Conservation (phyloP, 1,140 invertebrate species). For the Drosophila fuyamai region DNA sequence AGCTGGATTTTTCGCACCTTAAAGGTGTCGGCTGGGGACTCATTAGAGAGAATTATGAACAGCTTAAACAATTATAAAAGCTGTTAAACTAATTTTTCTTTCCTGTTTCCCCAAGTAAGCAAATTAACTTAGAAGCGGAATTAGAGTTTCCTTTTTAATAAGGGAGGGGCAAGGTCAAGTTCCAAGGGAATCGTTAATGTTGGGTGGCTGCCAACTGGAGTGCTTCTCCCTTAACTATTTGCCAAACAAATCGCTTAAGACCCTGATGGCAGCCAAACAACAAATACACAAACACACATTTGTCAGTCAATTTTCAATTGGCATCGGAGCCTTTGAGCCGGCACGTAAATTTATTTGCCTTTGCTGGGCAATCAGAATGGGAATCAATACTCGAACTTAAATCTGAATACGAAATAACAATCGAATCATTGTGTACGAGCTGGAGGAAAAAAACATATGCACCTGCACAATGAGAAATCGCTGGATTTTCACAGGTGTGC, state of each 20-base stretch:
- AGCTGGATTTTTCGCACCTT: background rate
- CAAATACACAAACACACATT: conserved; percentile 55
- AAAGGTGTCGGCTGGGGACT: conserved; percentile 23
- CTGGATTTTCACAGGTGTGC: conserved; percentile 34
- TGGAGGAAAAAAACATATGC: conserved; percentile 26
- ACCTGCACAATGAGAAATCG: conserved; percentile 59
- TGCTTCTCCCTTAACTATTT: conserved; percentile 15
- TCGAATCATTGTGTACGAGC: conserved; percentile 45
- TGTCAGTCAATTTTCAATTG: conserved; percentile 76
- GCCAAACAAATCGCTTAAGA: conserved; percentile 39
- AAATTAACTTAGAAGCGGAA: conserved; percentile 13
- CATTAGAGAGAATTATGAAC: conserved; percentile 63
- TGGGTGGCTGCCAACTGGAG: conserved; percentile 13
- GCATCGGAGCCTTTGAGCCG: conserved; percentile 71
- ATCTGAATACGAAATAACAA: conserved; percentile 50
- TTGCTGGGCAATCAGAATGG: conserved; percentile 52
- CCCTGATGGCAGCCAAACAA: conserved; percentile 31
- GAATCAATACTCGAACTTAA: conserved; percentile 35
- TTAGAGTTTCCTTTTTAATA: conserved; percentile 8
- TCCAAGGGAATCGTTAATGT: conserved; percentile 14
- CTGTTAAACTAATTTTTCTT: conserved; percentile 2
- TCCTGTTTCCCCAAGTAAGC: background rate
- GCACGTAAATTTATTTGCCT: conserved; percentile 77
- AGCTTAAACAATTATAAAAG: conserved; percentile 63
- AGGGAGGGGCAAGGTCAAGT: conserved; percentile 26